Conservation (phyloP, 1,140 invertebrate species). For the Acromyrmex charruanus region DNA sequence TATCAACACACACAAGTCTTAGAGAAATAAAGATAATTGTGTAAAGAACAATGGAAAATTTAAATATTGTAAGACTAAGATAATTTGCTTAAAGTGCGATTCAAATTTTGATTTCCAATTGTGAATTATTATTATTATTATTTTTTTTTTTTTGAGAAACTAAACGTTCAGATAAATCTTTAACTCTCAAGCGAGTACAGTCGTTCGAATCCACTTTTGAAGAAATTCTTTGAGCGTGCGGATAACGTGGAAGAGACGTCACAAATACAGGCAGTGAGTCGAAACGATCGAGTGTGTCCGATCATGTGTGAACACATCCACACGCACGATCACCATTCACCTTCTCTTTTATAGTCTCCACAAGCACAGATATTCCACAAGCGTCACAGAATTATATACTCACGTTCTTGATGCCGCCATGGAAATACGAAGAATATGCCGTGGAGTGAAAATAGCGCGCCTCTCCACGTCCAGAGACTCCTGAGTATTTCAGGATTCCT, state of each 20-base stretch:
- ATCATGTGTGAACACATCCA: constrained; percentile 62
- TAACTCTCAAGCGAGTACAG: background rate
- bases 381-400: constrained; percentile 64
- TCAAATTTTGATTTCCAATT: background rate
- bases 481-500: constrained; percentile 35
- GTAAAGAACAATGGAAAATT: background rate
- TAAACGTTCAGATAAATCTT: background rate
- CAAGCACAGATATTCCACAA: constrained; percentile 48
- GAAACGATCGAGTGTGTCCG: constrained; percentile 38
- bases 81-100: background rate
- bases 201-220: background rate
- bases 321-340: constrained; percentile 64
- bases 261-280: constrained; percentile 30
- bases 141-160: background rate
- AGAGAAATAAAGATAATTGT: background rate
- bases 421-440: constrained; percentile 31
- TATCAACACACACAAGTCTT: background rate
- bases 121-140: background rate
- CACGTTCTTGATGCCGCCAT: constrained; percentile 63
- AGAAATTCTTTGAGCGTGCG: background rate
- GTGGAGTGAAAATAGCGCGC: constrained; percentile 36
- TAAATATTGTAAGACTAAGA: background rate
- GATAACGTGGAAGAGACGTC: constrained; percentile 33
- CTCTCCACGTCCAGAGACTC: constrained; percentile 28
- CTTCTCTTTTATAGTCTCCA: constrained; percentile 47